Evolutionary conservation across 2,797 vertebrate species (phyloP), one percentile per base, ranked within the genome.

Genomic region (Pseudomugil gertrudae): DNA sequence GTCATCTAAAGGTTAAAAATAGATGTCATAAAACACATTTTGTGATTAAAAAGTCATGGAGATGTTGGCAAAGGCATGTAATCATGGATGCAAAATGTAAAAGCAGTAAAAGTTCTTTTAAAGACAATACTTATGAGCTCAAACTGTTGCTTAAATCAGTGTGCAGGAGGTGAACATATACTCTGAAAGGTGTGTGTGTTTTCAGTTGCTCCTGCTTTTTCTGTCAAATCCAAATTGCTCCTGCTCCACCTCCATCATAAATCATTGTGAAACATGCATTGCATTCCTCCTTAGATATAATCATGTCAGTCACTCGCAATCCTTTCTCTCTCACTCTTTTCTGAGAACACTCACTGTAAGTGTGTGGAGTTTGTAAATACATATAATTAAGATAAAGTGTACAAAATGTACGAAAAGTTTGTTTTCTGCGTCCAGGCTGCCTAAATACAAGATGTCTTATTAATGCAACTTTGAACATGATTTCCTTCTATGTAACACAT

Each of bases 351-450:
- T 45, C 38, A 45, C 9, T 38, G 7, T 13, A 26, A 38, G 36
- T n/a, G 7, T 43, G 38, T 45, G 13, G 21, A 24, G 43, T 7
- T 24, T 57, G 33, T 55, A 19, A 13, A 33, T 4, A 51, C 7
- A 30, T 52, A 9, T n/a, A 21, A 38, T 11, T 7, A 45, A 62
- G 29, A 69, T 21, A 61, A 51, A 50, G 48, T 36, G 26, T 63
- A 21, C 50, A 63, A 48, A 67, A 13, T 33, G 40, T 43, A 9
- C 40, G 19, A n/a, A 15, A 43, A 43, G 52, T 63, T 72, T 59
- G 27, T 40, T 61, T 27, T 50, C 35, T 74, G 13, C 24, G 21
- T 15, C 17, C 9, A 29, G 56, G 30, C 30, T 58, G 32, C 5
- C 26, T 6, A 51, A 60, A 74, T 1, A 52, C 9, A 40, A 29